Evolutionary conservation across 1,140 invertebrate species (phyloP), one percentile per base, ranked within the genome.

Genomic region (Heliothis subflexa): DNA sequence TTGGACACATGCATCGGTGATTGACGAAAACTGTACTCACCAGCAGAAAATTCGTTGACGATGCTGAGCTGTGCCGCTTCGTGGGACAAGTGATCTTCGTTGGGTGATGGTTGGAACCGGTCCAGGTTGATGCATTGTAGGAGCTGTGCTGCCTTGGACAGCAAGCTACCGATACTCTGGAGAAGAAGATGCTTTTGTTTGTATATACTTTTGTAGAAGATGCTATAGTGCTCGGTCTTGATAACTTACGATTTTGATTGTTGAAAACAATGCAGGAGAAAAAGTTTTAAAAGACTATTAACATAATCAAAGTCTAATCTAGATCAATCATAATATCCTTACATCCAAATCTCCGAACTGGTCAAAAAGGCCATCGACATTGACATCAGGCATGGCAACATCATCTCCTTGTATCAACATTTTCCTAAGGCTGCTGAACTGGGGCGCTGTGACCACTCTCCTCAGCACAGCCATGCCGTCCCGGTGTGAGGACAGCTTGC

Each of bases 71-170:
- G 84, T 1, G 92, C 95, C 1, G 96, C 96, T 7, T 94, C 91
- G 28, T 86, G 84, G 54, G 95, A 94, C 25, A 96, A 81, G 14
- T 95, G 89, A 11, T 94, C 83, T 72, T 96, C 96, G 10, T 90
- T 91, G 0, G 91, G 81, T 18, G 96, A 94, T 0, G 95, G 85
- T 70, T 89, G 86, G 78, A 96, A 95, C 40, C 96, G 95, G 92
- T 97, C 92, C 54, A 96, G 88, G 21, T 95, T 95, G 16, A 97
- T 93, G 81, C 96, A 97, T 57, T 95, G 95, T 73, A 96, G 89
- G 28, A 97, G 88, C 79, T 96, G 81, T 0, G 92, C 92, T 0
- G 86, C 85, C 70, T 88, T 92, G 25, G 70, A 80, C 13, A 95
- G 33, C 5, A 93, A 57, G 12, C 68, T 80, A 55, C 87, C 86